A percentile compares a stretch with the other conserved stretches of the same genome.
Evolutionary conservation across 2,888 invertebrate species (phyloP).

Genomic region (Lobophora halterata): DNA sequence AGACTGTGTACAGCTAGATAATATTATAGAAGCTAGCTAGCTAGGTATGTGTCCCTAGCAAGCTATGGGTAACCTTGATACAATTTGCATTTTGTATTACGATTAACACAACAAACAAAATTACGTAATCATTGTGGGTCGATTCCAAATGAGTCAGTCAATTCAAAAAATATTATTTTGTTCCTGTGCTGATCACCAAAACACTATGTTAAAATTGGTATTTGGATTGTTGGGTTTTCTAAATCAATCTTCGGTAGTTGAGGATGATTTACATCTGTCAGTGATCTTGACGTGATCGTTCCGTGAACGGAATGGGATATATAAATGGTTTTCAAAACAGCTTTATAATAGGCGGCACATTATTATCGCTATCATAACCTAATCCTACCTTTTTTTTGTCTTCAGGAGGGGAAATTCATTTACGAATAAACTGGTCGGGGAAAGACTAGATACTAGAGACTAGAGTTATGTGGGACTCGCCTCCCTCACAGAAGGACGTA

Average conservation of each 20-base stretch:
- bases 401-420: too few species aligned
- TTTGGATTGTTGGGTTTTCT: conserved; percentile 46
- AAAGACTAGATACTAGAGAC: too few species aligned
- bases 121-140: conserved; percentile 46
- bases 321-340: too few species aligned
- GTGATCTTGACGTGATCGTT: too few species aligned
- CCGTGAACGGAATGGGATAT: conserved; percentile 6
- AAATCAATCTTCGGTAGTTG: conserved; percentile 37
- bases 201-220: conserved; percentile 60
- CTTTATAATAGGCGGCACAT: too few species aligned
- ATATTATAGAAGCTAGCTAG: conserved; percentile 1
- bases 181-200: conserved; percentile 45
- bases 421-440: too few species aligned
- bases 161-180: conserved; percentile 40
- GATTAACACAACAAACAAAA: conserved; percentile 35
- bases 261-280: conserved; percentile 1
- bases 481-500: too few species aligned
- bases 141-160: conserved; percentile 46
- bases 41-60: conserved; percentile 17
- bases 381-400: too few species aligned
- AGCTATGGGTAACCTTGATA: conserved; percentile 19
- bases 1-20: too few species aligned
- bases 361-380: too few species aligned
- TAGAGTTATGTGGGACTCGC: too few species aligned
- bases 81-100: conserved; percentile 23